phyloP scores from a whole-genome alignment of 1,140 invertebrate genomes.

The Pseudachorutes palmiensis region DNA sequence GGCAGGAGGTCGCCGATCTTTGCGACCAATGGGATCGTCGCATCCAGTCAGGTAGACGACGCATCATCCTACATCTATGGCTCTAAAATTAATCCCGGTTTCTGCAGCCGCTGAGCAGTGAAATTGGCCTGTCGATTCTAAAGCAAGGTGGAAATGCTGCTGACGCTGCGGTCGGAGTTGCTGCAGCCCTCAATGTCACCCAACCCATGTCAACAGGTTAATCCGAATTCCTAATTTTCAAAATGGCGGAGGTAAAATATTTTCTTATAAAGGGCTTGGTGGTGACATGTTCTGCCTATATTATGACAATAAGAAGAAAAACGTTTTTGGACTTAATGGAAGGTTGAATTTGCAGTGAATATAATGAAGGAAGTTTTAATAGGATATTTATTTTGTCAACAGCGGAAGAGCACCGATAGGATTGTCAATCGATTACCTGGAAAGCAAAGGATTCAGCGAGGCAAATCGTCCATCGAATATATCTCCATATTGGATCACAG shows the following conservation, averaged over 20 bases:
- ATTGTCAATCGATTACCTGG: slow-evolving; percentile 17
- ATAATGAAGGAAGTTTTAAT: background rate
- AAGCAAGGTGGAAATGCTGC: slow-evolving; percentile 46
- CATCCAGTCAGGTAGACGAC: slow-evolving; percentile 12
- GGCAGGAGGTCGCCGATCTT: slow-evolving; percentile 24
- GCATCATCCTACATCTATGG: background rate
- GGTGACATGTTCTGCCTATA: slow-evolving; percentile 45
- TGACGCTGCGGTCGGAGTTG: slow-evolving; percentile 46
- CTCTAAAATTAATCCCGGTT: background rate
- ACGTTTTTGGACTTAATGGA: slow-evolving; percentile 28
- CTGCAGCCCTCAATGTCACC: slow-evolving; percentile 44
- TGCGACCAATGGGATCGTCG: slow-evolving; percentile 26
- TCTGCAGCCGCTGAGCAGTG: slow-evolving; percentile 27
- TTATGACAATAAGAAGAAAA: slow-evolving; percentile 40
- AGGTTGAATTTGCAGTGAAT: slow-evolving; percentile 19
- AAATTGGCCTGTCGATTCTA: slow-evolving; percentile 40
- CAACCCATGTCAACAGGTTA: slow-evolving; percentile 44
- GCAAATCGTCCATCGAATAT: slow-evolving; percentile 22
- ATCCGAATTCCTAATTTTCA: background rate
- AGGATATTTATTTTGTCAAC: slow-evolving; percentile 15
- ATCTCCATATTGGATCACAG: slow-evolving; percentile 31
- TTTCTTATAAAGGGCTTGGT: slow-evolving; percentile 40
- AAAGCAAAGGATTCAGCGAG: slow-evolving; percentile 26
- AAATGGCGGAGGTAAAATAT: background rate
- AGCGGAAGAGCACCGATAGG: slow-evolving; percentile 26